Base-by-base conservation (phyloP, 2,888 invertebrate species). In the Eristalinus aeneus region DNA sequence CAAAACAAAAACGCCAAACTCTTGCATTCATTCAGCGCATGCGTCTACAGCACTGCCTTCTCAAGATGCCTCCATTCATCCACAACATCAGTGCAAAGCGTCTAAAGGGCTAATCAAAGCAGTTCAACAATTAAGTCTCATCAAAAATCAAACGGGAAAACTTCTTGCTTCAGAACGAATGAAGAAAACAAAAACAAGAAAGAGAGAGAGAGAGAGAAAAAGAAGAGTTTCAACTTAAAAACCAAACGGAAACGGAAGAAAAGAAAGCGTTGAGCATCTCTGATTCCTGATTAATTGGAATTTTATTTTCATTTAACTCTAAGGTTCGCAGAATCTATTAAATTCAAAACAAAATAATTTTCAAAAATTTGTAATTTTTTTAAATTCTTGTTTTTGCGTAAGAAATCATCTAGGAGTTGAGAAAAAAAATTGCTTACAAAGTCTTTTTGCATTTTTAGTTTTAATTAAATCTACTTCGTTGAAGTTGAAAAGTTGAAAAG, bases 201-300 rank as follows among this genome's bases (percentile, higher is more conserved):
- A 46, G 16, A 46, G 8, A 16, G 0, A 46, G 16, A 46, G 39
- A 39, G 39, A 39, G 39, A 39, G 39, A 39, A n/a, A 39, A 46
- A 46, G 46, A 16, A 46, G 16, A 16, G 34, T 46, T 32, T 61
- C 46, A 69, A 73, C 16, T 20, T n/a, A 64, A 74, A 72, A 74
- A 46, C 32, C 39, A 63, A 73, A 61, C 10, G 36, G 20, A 56
- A 73, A 61, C 20, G 34, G 22, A 65, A 74, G 69, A 56, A 39
- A 32, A 36, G 32, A 56, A 46, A 72, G 32, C 27, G n/a, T 65
- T 36, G 54, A 67, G 31, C 65, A 82, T 32, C 64, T 56, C 54
- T 69, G 63, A 32, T 81, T 81, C 85, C 81, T 81, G 81, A 85
- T 85, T 81, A 12, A 27, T 39, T 81, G 81, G 76, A 81, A 81